These are phyloP conservation scores for Trididemnum clinides DNA, from an alignment of 23 tunicate species.

Conservation along the genomic window DNA sequence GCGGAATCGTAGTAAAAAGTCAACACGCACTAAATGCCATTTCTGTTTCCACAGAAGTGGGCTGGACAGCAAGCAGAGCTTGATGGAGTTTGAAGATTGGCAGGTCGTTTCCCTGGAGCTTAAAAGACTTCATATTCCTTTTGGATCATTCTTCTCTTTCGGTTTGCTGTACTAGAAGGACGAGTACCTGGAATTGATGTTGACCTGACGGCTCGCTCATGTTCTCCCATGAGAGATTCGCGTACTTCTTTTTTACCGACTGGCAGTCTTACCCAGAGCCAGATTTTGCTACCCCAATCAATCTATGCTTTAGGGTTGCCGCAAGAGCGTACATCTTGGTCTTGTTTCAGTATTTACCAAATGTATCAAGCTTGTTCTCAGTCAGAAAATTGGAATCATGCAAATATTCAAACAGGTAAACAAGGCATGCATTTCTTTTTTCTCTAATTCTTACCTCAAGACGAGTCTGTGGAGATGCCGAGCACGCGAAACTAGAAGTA, in stretches of 20 bases:
- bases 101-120: constrained; percentile 44
- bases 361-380: constrained; percentile 22
- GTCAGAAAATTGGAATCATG: not conserved
- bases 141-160: not conserved
- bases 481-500: not conserved
- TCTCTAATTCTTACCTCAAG: not conserved
- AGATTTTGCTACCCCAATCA: not conserved
- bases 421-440: not conserved
- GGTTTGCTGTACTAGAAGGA: constrained; percentile 7
- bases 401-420: too few species aligned
- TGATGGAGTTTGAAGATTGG: too few species aligned
- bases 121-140: constrained; percentile 37
- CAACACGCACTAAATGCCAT: too few species aligned
- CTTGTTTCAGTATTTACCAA: constrained; percentile 8
- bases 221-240: not conserved
- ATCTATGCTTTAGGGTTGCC: constrained; percentile 25
- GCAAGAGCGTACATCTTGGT: constrained; percentile 7
- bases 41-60: too few species aligned
- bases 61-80: constrained; percentile 19
- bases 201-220: constrained; percentile 15
- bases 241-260: not conserved
- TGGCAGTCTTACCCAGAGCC: not conserved
- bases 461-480: not conserved
- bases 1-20: too few species aligned
- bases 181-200: not conserved